Evolutionary conservation across 2,797 vertebrate genomes (phyloP), one percentile per base, ranked within the genome.

Genomic region (Sebastes oblongus): DNA sequence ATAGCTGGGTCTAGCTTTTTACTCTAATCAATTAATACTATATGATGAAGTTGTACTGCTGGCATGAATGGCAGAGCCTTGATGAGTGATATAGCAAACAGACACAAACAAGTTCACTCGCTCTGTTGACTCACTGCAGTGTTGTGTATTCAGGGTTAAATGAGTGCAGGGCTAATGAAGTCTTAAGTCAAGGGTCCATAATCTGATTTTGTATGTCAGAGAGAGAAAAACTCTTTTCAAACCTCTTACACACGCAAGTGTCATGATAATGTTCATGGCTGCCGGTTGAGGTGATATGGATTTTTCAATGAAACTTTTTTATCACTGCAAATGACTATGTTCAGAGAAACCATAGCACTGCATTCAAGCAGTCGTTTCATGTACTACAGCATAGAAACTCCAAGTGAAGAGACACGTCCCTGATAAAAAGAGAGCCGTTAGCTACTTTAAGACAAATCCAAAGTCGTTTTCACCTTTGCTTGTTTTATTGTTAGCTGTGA

Each of bases 21-120:
- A 90, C 93, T 95, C 90, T 92, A 76, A 95, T 93, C 83, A 84
- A 87, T 91, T 90, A 93, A 93, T 88, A 91, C 58, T 69, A 76
- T 91, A 92, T 87, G 87, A 89, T 90, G 78, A 93, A 88, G 73
- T 90, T 90, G 89, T 83, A 76, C 64, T 81, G 70, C 32, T n/a
- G n/a, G 60, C 60, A 69, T 79, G 68, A 86, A 81, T 82, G 76
- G 66, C 46, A 22, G 18, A 32, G 79, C 39, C 73, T 75, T 80
- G 80, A 83, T 87, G 75, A 92, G 86, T 70, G 74, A 84, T 77
- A 68, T 5, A 66, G 77, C 55, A 46, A 69, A 75, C 68, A 42
- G 77, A 77, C 36, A 74, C 29, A 87, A 89, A 83, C 66, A 80
- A 85, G 67, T 85, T 83, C 10, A 71, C 8, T 11, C 10, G 72